phyloP scores from a whole-genome alignment of 2,888 invertebrate genomes.

The Melinaea marsaeus region DNA sequence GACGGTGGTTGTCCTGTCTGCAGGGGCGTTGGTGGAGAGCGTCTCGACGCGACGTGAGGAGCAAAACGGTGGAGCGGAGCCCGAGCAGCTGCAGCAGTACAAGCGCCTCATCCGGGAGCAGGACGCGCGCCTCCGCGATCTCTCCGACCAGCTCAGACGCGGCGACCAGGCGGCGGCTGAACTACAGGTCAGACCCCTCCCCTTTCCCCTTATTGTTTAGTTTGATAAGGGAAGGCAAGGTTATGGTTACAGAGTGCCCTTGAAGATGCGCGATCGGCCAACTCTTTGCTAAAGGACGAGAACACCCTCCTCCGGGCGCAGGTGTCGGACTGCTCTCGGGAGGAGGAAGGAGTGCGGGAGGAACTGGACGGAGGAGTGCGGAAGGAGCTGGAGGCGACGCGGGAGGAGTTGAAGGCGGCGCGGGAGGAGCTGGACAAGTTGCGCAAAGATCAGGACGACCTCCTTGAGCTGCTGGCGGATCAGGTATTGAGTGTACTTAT shows the following conservation, averaged over 20 bases:
- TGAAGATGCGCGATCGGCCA: slow-evolving; percentile 82
- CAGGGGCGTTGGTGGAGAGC: slow-evolving; percentile 56
- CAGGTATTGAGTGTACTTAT: slow-evolving; percentile 77
- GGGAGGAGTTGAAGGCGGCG: slow-evolving; percentile 36
- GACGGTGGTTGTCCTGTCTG: background rate
- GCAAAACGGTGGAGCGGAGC: slow-evolving; percentile 43
- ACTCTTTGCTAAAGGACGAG: slow-evolving; percentile 89
- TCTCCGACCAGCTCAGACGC: slow-evolving; percentile 63
- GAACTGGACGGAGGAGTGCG: slow-evolving; percentile 41
- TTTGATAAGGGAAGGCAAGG: background rate
- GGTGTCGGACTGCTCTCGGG: slow-evolving; percentile 65
- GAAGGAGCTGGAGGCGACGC: slow-evolving; percentile 39
- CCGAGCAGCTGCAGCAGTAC: slow-evolving; percentile 83
- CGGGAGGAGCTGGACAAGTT: slow-evolving; percentile 79
- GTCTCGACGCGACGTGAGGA: slow-evolving; percentile 45
- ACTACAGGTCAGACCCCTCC: slow-evolving; percentile 39
- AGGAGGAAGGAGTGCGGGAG: slow-evolving; percentile 41
- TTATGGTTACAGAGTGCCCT: slow-evolving; percentile 58
- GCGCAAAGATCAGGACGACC: slow-evolving; percentile 94
- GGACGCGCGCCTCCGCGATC: slow-evolving; percentile 80
- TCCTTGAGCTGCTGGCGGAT: slow-evolving; percentile 92
- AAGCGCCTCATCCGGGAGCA: slow-evolving; percentile 95
- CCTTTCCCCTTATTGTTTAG: background rate
- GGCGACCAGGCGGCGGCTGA: slow-evolving; percentile 45
- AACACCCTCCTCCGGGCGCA: slow-evolving; percentile 90